These are phyloP conservation scores for Speoplatyrhinus poulsoni DNA, from an alignment of 2,113 vertebrate genomes.

Conservation along the genomic window DNA sequence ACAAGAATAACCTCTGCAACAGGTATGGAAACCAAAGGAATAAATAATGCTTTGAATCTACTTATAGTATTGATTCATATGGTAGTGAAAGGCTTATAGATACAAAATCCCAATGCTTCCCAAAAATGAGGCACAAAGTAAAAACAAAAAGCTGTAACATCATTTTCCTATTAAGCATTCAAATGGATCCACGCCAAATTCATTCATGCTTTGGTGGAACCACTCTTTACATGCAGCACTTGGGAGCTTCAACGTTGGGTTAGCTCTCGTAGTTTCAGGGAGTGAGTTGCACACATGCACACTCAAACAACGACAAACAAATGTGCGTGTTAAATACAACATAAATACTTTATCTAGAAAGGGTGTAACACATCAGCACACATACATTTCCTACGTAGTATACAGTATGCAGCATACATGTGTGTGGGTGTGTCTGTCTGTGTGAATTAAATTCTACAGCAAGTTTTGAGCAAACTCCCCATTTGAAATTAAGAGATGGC, in stretches of 20 bases:
- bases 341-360: neutral
- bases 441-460: neutral
- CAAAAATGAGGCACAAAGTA: slow-evolving; percentile 7
- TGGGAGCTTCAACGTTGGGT: neutral
- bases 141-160: slow-evolving; percentile 4
- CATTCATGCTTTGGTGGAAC: slow-evolving; percentile 45
- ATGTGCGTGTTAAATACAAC: neutral
- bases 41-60: slow-evolving; percentile 87
- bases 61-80: slow-evolving; percentile 73
- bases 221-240: neutral
- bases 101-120: slow-evolving; percentile 22
- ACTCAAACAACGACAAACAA: neutral
- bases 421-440: neutral
- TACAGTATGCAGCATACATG: neutral
- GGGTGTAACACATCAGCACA: neutral
- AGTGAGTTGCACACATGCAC: neutral
- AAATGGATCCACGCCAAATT: slow-evolving; percentile 10
- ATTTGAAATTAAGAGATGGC: neutral
- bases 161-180: neutral
- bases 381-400: neutral
- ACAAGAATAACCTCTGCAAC: slow-evolving; percentile 80
- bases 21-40: slow-evolving; percentile 82
- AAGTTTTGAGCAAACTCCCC: neutral
- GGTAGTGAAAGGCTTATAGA: slow-evolving; percentile 62
- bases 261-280: neutral